Conservation (phyloP, 2,113 vertebrate genomes). For the Aythya baeri region DNA sequence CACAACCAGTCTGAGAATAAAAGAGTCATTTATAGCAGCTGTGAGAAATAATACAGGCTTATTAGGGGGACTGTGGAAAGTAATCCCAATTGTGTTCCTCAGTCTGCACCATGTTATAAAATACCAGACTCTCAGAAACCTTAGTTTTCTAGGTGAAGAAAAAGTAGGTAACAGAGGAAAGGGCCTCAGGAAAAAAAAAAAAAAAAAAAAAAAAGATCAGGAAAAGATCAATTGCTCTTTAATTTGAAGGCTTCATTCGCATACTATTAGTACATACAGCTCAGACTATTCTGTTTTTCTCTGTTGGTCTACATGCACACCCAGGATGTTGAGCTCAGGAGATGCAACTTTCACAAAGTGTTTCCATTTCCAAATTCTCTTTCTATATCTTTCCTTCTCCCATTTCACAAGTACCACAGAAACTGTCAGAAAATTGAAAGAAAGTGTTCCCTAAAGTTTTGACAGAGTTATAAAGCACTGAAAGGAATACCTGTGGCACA, state of each 20-base stretch:
- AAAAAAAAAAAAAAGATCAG: background rate
- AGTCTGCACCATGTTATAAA: background rate
- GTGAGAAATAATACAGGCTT: background rate
- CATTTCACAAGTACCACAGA: background rate
- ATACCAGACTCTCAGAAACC: background rate
- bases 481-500: background rate
- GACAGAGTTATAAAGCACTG: background rate
- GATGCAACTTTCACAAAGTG: background rate
- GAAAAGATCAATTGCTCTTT: background rate
- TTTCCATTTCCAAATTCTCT: background rate
- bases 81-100: background rate
- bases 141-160: background rate
- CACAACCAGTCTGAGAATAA: background rate
- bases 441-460: background rate
- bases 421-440: background rate
- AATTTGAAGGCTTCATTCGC: background rate
- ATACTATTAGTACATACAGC: background rate
- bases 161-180: background rate
- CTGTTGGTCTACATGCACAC: background rate
- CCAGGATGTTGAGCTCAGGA: background rate
- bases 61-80: background rate
- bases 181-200: background rate
- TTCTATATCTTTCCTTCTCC: background rate
- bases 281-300: background rate
- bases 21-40: background rate